These are phyloP conservation scores for Sebastolobus altivelis DNA, from an alignment of 2,797 vertebrate species.

Conservation along the genomic window DNA sequence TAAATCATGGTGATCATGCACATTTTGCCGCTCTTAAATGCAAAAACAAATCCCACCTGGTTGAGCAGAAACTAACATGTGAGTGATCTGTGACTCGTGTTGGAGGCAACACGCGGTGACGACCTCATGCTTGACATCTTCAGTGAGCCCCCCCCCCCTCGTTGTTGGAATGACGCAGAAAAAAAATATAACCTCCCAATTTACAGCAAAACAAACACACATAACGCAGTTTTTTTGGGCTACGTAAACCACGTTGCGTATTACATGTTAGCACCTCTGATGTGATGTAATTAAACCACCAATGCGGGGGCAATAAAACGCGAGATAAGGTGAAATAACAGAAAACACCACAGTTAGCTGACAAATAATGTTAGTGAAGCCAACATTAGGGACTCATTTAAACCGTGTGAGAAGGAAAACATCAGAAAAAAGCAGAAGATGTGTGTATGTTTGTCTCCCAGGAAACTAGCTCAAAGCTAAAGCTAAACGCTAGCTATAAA, in stretches of 20 bases:
- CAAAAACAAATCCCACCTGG: not conserved
- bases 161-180: conserved; percentile 54
- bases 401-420: fast-evolving
- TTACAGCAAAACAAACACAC: not conserved
- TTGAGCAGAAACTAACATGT: too few species aligned
- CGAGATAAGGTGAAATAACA: not conserved
- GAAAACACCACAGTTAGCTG: not conserved
- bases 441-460: not conserved
- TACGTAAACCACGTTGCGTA: not conserved
- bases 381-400: not conserved
- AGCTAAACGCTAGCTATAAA: not conserved
- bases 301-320: conserved; percentile 11
- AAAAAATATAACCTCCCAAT: not conserved
- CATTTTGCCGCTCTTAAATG: not conserved
- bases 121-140: conserved; percentile 64
- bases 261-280: not conserved
- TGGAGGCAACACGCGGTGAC: conserved; percentile 56
- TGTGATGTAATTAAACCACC: not conserved
- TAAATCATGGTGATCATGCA: not conserved
- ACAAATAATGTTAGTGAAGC: fast-evolving
- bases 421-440: not conserved
- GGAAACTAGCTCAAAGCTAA: not conserved
- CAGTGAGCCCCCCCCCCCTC: not conserved
- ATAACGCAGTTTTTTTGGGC: fast-evolving
- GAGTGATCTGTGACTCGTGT: not conserved